Conservation (phyloP, 2,797 vertebrate genomes). For the Syngnathus rostellatus region DNA sequence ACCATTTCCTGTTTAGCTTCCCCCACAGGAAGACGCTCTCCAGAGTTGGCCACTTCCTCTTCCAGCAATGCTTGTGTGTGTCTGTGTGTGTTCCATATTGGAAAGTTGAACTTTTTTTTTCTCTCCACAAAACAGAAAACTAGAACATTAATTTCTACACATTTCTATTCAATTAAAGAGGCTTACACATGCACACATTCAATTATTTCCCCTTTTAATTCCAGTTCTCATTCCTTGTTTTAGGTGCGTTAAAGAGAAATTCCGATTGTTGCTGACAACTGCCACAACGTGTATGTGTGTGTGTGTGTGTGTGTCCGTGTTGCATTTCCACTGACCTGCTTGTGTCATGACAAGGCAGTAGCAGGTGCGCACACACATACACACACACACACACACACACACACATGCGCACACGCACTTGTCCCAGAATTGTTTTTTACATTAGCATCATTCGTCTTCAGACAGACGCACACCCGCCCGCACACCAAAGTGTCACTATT, state of each 20-base stretch:
- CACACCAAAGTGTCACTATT: conserved; percentile 14
- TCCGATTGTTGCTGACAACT: conserved; percentile 36
- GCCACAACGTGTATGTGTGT: conserved; percentile 15
- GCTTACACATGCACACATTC: no score
- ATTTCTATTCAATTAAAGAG: background rate
- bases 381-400: background rate
- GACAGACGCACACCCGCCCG: background rate
- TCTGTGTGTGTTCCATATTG: conserved; percentile 6
- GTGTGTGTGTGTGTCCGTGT: conserved; percentile 15
- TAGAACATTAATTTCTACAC: no score
- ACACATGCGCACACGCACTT: no score
- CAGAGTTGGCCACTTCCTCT: conserved; percentile 60
- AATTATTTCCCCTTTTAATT: background rate
- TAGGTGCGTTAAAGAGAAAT: background rate
- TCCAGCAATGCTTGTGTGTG: conserved; percentile 25
- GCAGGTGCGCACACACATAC: conserved; percentile 25
- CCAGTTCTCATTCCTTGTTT: background rate
- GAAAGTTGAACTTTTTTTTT: background rate
- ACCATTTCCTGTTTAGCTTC: conserved; percentile 58
- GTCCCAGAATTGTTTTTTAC: conserved; percentile 21
- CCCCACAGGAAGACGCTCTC: conserved; percentile 66
- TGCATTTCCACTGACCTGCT: conserved; percentile 31
- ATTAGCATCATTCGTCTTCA: conserved; percentile 20
- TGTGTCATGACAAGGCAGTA: conserved; percentile 35
- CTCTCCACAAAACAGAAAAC: background rate